Evolutionary conservation across 2,888 invertebrate species (phyloP), one percentile per base, ranked within the genome.

Genomic region (Plagiodera versicolora): DNA sequence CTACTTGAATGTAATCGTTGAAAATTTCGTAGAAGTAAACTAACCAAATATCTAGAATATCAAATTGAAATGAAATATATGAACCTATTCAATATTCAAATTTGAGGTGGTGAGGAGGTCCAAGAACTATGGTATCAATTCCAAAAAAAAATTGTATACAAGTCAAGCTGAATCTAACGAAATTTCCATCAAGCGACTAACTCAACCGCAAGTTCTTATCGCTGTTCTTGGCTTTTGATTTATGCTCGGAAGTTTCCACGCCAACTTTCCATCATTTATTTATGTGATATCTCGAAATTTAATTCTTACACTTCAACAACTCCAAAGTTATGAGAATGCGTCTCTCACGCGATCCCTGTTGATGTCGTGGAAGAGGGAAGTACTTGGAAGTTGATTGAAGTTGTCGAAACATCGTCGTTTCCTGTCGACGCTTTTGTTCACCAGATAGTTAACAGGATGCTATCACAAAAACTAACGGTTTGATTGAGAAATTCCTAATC

Each of bases 221-320:
- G 58, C 56, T 56, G 52, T 58, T 50, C 51, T 46, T 39, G 39
- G 10, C 39, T 39, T 39, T 39, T 61, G 58, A 61, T 61, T 61
- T 61, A 61, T 61, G 49, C 54, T 51, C 47, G 46, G 24, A 61
- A 61, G 58, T 61, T 54, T 58, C 51, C 51, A 58, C 57, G 55
- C 61, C 50, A 58, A 61, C 61, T 61, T 58, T 61, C 39, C 61
- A 58, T 46, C 61, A 51, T 58, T 61, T 58, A 58, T 61, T 61
- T 58, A 56, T 58, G 58, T 55, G 55, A 61, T 61, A 58, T 61
- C 35, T 16, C 53, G 46, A 51, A 57, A 58, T 55, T 51, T 58
- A 58, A 61, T 61, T 58, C 58, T 55, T 58, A 58, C 47, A 58
- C 61, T 58, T 58, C 58, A 58, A 32, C 58, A 52, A 61, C 39